Evolutionary conservation across 2,888 invertebrate species (phyloP).

Genomic region (Apodemia hepburni): DNA sequence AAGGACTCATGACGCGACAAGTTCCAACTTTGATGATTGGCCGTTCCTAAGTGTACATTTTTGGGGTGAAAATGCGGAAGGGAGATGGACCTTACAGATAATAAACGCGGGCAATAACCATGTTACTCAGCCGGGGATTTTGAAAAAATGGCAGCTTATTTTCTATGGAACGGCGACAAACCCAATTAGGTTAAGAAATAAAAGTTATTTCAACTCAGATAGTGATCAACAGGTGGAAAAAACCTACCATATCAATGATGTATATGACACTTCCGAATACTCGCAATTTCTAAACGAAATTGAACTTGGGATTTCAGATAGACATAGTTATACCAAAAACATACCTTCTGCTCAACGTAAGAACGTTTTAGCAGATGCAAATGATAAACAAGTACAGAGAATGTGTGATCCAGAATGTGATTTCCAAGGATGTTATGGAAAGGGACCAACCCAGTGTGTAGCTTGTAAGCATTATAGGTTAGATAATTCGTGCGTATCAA

Average conservation of each 20-base stretch:
- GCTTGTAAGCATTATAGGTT: constrained; percentile 90
- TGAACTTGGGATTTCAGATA: constrained; percentile 77
- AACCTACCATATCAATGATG: constrained; percentile 83
- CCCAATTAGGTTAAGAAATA: constrained; percentile 87
- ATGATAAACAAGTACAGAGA: constrained; percentile 82
- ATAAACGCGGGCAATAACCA: constrained; percentile 87
- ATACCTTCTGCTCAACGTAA: constrained; percentile 81
- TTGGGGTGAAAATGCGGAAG: constrained; percentile 97
- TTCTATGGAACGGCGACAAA: constrained; percentile 96
- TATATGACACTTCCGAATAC: constrained; percentile 80
- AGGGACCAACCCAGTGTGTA: constrained; percentile 91
- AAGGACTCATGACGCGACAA: constrained; percentile 93
- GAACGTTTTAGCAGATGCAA: constrained; percentile 81
- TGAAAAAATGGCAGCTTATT: constrained; percentile 97
- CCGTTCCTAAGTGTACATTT: constrained; percentile 99
- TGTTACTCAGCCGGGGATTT: constrained; percentile 91
- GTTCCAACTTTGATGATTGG: constrained; percentile 98
- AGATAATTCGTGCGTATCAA: constrained; percentile 91
- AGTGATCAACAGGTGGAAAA: constrained; percentile 66
- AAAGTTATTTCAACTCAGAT: constrained; percentile 72
- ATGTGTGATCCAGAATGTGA: constrained; percentile 91
- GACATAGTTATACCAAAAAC: constrained; percentile 84
- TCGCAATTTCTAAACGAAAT: constrained; percentile 77
- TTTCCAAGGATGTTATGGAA: constrained; percentile 90
- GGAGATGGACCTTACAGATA: constrained; percentile 92